Evolutionary conservation across 2,888 invertebrate species (phyloP), one percentile per base, ranked within the genome.

Genomic region (Caenorhabditis uteleia): DNA sequence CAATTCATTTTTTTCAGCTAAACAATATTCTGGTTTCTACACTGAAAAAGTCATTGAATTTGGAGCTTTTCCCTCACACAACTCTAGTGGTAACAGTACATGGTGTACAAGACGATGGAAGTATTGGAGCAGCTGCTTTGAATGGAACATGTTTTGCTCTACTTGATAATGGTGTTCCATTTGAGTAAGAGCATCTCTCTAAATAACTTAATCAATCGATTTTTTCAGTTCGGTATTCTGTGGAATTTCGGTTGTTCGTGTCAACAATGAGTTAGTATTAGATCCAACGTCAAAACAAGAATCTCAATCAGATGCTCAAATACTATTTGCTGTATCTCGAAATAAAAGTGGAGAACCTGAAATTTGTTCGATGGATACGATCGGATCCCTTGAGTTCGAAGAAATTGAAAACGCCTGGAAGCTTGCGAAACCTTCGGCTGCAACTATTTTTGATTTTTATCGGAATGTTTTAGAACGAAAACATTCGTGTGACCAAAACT

Each of bases 61-160:
- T 53, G 27, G 62, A 72, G 18, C 48, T 72, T 1, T 74, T 74
- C 50, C 74, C 74, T 10, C 54, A 72, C 34, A 66, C 72, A 8
- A 51, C 66, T 8, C 36, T 70, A 8, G 49, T 57, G 10, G 70
- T 68, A 34, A 16, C 75, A 10, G 50, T 70, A 20, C 72, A 75
- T 31, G 64, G 58, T 20, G 44, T 75, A 49, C 71, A 75, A 45
- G 58, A 57, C 36, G 67, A 70, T 34, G 75, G 75, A 31, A 69
- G 70, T 36, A 57, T 67, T 42, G 57, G 61, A 20, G 70, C 75
- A 2, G 72, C 54, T 1, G 70, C 70, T 4, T 25, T 75, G 21
- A 73, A 70, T 42, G 67, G 64, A 10, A 62, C 72, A 5, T 64
- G 70, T 23, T 60, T 72, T 31, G 64, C 72, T 18, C 48, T 72